These are phyloP conservation scores for Nycticebus coucang DNA, from an alignment of 2,113 vertebrate species.

Conservation along the genomic window DNA sequence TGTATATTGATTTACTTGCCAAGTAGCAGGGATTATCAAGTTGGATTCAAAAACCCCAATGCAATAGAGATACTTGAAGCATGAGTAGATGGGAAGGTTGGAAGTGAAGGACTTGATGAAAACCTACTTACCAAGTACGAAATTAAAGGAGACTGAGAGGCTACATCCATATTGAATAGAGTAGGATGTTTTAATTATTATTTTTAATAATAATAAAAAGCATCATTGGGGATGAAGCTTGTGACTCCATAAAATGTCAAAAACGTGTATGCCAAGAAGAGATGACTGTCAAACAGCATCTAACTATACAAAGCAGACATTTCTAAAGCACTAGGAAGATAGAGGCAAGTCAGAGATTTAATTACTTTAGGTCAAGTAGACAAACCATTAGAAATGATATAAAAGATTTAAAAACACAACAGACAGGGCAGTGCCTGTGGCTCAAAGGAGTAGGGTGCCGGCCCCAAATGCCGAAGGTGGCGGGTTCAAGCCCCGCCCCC, in stretches of 20 bases:
- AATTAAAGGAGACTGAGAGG: neutral
- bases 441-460: too few species aligned
- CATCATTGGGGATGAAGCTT: neutral
- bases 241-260: neutral
- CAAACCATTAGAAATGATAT: neutral
- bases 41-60: neutral
- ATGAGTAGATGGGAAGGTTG: neutral
- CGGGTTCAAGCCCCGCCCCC: too few species aligned
- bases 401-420: neutral
- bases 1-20: neutral
- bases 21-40: neutral
- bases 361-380: neutral
- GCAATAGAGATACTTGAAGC: neutral
- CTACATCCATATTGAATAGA: neutral
- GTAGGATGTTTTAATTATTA: neutral
- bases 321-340: neutral
- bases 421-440: neutral
- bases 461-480: too few species aligned
- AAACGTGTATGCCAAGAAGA: neutral
- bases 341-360: neutral
- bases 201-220: neutral
- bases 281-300: neutral
- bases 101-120: neutral
- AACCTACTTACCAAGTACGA: neutral
- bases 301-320: neutral